A percentile compares a stretch with the other conserved stretches of the same genome.
phyloP scores from a whole-genome alignment of 2,797 vertebrate genomes.

The Toxotes lorentzi region DNA sequence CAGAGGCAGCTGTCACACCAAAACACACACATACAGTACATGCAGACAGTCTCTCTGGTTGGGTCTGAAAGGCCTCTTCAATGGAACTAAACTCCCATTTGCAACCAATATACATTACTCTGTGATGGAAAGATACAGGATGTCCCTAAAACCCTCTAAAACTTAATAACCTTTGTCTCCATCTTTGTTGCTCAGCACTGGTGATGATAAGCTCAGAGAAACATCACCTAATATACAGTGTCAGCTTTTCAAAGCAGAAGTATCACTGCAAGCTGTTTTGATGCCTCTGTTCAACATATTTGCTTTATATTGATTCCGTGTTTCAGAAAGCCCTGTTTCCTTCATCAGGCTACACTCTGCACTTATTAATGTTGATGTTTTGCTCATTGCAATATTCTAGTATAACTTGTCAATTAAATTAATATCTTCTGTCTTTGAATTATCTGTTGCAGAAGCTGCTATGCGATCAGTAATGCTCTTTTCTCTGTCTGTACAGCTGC shows the following conservation, averaged over 20 bases:
- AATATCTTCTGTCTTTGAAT: background rate
- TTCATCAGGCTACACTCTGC: too few species aligned
- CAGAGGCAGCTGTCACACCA: slow-evolving; percentile 7
- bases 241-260: background rate
- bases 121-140: background rate
- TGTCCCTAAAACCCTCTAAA: slow-evolving; percentile 11
- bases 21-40: background rate
- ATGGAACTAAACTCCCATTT: background rate
- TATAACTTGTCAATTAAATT: background rate
- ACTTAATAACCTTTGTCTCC: background rate
- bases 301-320: too few species aligned
- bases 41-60: background rate
- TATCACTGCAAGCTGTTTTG: background rate
- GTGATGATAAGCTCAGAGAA: background rate
- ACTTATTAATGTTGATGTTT: background rate
- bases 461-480: background rate
- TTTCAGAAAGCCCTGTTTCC: too few species aligned
- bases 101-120: slow-evolving; percentile 17
- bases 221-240: background rate
- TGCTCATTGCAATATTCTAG: background rate
- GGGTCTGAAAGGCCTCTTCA: slow-evolving; percentile 1
- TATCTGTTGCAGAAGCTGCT: too few species aligned
- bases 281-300: too few species aligned
- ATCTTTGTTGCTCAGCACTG: slow-evolving; percentile 1
- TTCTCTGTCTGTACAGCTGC: background rate